Base-by-base conservation (phyloP, 2,888 invertebrate genomes). In the Stenodema calcarata region DNA sequence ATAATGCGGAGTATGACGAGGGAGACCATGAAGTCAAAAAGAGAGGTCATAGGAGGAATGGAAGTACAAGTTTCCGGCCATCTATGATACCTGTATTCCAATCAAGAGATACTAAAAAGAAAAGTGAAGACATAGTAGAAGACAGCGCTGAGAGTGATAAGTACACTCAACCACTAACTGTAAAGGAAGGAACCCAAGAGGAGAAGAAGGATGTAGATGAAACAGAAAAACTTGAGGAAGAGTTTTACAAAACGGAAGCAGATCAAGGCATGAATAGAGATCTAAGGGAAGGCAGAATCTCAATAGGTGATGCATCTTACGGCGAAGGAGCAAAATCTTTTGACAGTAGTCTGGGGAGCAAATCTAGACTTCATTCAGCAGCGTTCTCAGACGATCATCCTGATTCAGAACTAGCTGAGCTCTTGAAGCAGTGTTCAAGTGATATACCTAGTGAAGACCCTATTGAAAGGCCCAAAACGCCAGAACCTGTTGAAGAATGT, bases 41-140 rank as follows among this genome's bases (percentile, higher is more conserved):
- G 80, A 75, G 88, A 16, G 93, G 93, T 2, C 94, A 94, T 88
- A 92, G 93, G 87, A 91, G 93, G 23, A 92, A 91, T 86, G 94
- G 93, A 88, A 94, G 94, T 88, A 92, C 92, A 7, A 91, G 91
- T 84, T 91, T 91, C 88, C 90, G 89, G 42, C 89, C 90, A 73
- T 89, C 89, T 3, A 88, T 88, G 87, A 88, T 90, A 42, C 89
- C 89, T 30, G 88, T 89, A 16, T 87, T 88, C 23, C 86, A 86
- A 54, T 70, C 69, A 7, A 87, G 87, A 42, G 87, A 87, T 30
- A 85, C 42, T 12, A 90, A 90, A 76, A 89, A 90, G 87, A 90
- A 90, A 70, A 83, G 73, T 44, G 87, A 82, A 12, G 87, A 88
- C 28, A 88, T 87, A 18, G 75, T 79, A 30, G 89, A 90, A 87